phyloP scores from a whole-genome alignment of 2,113 vertebrate species.

The Ceyx melanurus region DNA sequence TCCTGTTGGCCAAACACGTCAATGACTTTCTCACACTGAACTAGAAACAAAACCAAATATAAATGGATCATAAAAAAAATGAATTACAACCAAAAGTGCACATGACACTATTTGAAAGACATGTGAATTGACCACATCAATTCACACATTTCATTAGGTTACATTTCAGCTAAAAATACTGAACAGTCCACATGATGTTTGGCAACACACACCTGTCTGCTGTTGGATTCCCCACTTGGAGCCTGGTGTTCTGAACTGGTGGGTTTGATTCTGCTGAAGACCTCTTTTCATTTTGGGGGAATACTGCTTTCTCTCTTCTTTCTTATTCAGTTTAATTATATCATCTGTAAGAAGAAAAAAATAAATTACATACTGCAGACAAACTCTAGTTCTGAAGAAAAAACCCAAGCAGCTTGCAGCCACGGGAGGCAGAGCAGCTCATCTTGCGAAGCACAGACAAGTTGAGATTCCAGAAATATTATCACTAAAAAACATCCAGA shows the following conservation, averaged over 20 bases:
- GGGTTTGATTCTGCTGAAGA: conserved; percentile 75
- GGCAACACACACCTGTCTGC: conserved; percentile 78
- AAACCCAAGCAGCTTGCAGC: not conserved
- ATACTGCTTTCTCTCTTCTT: conserved; percentile 84
- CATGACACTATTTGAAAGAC: not conserved
- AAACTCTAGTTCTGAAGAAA: not conserved
- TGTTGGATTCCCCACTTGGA: conserved; percentile 73
- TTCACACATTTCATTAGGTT: not conserved
- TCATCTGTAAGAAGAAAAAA: conserved; percentile 80
- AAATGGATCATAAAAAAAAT: not conserved
- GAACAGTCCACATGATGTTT: not conserved
- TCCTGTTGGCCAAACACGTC: accelerated
- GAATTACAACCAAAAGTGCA: not conserved
- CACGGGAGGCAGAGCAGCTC: not conserved
- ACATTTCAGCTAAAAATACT: not conserved
- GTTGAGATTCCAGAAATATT: not conserved
- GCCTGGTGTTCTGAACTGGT: conserved; percentile 70
- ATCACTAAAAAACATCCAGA: not conserved
- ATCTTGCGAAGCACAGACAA: not conserved
- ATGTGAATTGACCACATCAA: not conserved
- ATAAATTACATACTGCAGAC: not conserved
- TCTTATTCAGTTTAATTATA: conserved; percentile 93
- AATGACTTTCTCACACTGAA: not conserved
- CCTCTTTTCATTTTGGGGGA: conserved; percentile 78
- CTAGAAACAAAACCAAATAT: not conserved